Conservation (phyloP, 2,888 invertebrate species). For the Linyphia triangularis region DNA sequence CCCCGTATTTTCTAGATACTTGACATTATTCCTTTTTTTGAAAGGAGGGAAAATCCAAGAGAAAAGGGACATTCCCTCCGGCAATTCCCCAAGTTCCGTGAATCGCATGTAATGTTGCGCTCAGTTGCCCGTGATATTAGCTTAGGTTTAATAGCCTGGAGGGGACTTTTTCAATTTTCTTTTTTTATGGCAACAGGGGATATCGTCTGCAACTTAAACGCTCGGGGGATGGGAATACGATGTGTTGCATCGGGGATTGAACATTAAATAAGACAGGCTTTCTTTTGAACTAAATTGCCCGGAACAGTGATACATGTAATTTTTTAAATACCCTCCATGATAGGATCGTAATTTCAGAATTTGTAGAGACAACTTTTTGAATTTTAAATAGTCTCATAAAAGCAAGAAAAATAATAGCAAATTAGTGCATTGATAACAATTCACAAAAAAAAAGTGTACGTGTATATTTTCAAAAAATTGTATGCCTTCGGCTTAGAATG, state of each 20-base stretch:
- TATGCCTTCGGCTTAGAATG: no score
- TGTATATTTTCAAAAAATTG: no score
- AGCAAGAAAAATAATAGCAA: no score
- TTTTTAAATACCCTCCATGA: no score
- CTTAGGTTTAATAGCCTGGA: slow-evolving; percentile 19
- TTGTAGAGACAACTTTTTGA: no score
- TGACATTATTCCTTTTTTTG: slow-evolving; percentile 1
- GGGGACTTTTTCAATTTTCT: background rate
- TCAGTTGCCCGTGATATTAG: slow-evolving; percentile 65
- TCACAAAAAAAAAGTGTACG: no score
- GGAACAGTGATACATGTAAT: no score
- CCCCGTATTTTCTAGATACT: background rate
- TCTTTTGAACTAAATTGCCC: no score
- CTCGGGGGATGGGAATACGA: background rate
- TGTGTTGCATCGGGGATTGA: background rate
- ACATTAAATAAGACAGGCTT: no score
- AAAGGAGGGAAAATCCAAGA: background rate
- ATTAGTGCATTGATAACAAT: no score
- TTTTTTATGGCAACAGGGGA: background rate
- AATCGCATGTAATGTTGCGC: slow-evolving; percentile 50
- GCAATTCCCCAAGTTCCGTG: slow-evolving; percentile 53
- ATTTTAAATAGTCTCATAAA: no score
- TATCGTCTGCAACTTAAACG: background rate
- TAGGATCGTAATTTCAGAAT: no score
- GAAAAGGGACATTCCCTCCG: slow-evolving; percentile 23